Evolutionary conservation across 2,888 invertebrate species (phyloP).

Genomic region (Mamestra brassicae): DNA sequence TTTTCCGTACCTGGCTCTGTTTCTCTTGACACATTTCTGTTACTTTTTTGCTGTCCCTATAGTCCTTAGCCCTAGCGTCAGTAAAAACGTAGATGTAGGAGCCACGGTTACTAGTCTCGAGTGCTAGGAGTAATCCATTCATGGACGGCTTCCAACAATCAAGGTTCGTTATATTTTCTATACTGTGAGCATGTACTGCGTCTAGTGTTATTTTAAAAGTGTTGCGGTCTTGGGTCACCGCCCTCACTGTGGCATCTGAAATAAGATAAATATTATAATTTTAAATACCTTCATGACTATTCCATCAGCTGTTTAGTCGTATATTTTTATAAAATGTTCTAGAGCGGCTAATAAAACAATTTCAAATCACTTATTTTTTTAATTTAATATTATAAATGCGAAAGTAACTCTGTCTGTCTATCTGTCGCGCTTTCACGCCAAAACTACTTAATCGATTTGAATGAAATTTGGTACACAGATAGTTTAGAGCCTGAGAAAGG

Average conservation of each 20-base stretch:
- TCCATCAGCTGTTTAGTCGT: too few relatives aligned
- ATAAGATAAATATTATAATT: background rate
- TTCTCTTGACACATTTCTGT: slow-evolving; percentile 66
- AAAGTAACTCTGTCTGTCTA: too few relatives aligned
- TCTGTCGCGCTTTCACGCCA: too few relatives aligned
- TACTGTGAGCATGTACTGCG: slow-evolving; percentile 1
- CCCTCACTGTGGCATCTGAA: background rate
- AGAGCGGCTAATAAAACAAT: too few relatives aligned
- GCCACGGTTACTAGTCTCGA: slow-evolving; percentile 62
- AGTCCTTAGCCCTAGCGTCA: slow-evolving; percentile 71
- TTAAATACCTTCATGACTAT: background rate
- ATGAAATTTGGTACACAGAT: too few relatives aligned
- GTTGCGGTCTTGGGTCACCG: background rate
- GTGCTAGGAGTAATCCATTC: slow-evolving; percentile 64
- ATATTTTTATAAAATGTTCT: too few relatives aligned
- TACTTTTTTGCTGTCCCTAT: slow-evolving; percentile 36
- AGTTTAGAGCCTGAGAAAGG: too few relatives aligned
- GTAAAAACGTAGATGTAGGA: slow-evolving; percentile 73
- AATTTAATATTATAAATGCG: too few relatives aligned
- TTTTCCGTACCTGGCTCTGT: slow-evolving; percentile 63
- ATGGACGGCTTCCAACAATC: slow-evolving; percentile 69
- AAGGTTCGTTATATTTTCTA: fast-evolving
- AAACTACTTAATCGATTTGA: too few relatives aligned
- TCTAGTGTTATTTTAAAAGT: background rate
- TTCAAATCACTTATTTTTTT: too few relatives aligned